Base-by-base conservation (phyloP, 1,140 invertebrate species). In the Rhopalosiphum padi region DNA sequence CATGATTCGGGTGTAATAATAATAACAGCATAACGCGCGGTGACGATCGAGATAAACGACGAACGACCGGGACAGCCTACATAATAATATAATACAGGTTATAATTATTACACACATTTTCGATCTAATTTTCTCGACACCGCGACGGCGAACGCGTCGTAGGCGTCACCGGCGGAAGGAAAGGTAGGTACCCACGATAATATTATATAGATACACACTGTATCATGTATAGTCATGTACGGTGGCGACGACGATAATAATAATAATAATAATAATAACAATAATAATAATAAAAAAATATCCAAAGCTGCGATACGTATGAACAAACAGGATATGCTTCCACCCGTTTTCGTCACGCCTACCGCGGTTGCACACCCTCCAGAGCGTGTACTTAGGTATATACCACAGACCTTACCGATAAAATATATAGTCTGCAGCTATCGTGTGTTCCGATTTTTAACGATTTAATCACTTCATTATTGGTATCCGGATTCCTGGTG, bases 61-160 rank as follows among this genome's bases (percentile, higher is more conserved):
- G 86, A 43, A 88, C 46, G 48, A 30, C 48, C 87, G 30, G 87
- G 48, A n/a, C n/a, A 15, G 46, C 87, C 46, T 51, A 77, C 30
- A 77, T 77, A 77, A 21, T n/a, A 18, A 51, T 18, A 51, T 18
- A 51, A 51, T 51, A 18, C 6, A 21, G 60, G 60, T 77, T 86
- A 48, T 88, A 88, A 88, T 88, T 88, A 88, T 88, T 88, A 88
- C 87, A 88, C 87, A 51, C 87, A 51, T 88, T 88, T 88, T 88
- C 87, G 87, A 88, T 88, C 87, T 88, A 88, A 88, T 88, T 88
- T 88, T 88, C 87, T 88, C 87, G n/a, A 88, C 87, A 51, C 86
- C 46, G 43, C 21, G 11, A 86, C 23, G 25, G 25, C n/a, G 41
- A 30, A 43, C 41, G 1, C 46, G 46, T 51, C 60, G 51, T 51